Percentiles rank a stretch among this genome's conserved stretches.
These are phyloP conservation scores for Calidris pygmaea DNA, from an alignment of 2,113 vertebrate genomes.

Conservation along the genomic window DNA sequence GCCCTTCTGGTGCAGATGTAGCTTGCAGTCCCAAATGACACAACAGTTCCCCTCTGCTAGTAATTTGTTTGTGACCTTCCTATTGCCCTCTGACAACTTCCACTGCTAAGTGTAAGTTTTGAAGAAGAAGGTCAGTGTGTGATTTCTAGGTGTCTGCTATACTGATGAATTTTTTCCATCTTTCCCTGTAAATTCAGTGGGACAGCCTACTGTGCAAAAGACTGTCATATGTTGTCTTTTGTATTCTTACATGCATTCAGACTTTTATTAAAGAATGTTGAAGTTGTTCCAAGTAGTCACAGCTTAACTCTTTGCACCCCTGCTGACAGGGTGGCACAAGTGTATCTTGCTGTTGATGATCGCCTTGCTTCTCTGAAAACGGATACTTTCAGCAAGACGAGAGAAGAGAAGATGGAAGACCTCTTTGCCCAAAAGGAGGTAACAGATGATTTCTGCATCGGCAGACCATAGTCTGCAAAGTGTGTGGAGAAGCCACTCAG, in stretches of 20 bases:
- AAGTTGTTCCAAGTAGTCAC: not conserved
- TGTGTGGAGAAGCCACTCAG: not conserved
- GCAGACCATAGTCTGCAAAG: not conserved
- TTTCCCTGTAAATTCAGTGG: not conserved
- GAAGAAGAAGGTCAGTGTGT: not conserved
- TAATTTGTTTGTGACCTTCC: not conserved
- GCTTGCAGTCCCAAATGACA: not conserved
- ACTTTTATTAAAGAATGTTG: not conserved
- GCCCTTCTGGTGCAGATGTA: not conserved
- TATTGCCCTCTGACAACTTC: not conserved
- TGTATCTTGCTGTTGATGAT: constrained; percentile 94
- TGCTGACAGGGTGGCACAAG: constrained; percentile 84
- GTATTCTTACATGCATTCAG: not conserved
- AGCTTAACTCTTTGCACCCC: not conserved
- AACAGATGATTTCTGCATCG: not conserved
- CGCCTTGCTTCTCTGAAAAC: constrained; percentile 97
- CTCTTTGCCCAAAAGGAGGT: constrained; percentile 98
- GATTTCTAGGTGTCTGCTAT: not conserved
- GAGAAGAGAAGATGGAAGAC: constrained; percentile 99
- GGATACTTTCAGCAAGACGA: constrained; percentile 95
- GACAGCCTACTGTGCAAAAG: not conserved
- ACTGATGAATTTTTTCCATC: not conserved
- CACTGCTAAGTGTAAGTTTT: not conserved
- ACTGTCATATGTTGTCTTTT: not conserved
- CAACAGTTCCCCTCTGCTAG: not conserved